phyloP scores from a whole-genome alignment of 30 jellyfish, hydroid and myxozoan species.

The Turritopsis dohrnii region DNA sequence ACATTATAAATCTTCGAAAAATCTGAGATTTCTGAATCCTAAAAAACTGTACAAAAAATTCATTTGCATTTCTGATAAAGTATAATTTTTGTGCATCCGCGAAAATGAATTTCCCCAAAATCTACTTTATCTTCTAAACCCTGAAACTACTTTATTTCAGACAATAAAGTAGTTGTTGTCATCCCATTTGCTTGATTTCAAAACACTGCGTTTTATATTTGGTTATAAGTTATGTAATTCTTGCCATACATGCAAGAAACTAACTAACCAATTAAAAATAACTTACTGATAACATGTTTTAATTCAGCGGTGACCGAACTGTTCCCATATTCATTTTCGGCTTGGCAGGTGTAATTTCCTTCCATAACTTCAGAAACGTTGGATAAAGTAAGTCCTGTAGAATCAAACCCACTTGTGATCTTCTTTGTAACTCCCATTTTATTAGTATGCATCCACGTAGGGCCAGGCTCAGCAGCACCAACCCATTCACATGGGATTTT shows the following conservation, averaged over 20 bases:
- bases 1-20: too few species aligned
- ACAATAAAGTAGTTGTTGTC: too few species aligned
- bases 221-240: too few species aligned
- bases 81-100: too few species aligned
- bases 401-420: not conserved
- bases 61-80: too few species aligned
- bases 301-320: constrained; percentile 6
- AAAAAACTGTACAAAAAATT: too few species aligned
- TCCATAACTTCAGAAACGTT: not conserved
- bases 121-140: too few species aligned
- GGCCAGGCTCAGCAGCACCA: not conserved
- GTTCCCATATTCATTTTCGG: constrained; percentile 16
- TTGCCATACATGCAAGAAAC: not conserved
- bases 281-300: constrained; percentile 16
- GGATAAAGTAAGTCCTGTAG: not conserved
- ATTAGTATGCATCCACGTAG: not conserved
- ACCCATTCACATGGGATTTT: constrained; percentile 22
- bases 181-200: too few species aligned
- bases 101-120: too few species aligned
- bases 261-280: not conserved
- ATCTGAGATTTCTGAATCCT: too few species aligned
- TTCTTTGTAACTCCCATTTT: not conserved
- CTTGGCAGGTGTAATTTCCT: constrained; percentile 26
- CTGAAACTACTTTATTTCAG: too few species aligned
- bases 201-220: too few species aligned